Evolutionary conservation across 2,113 vertebrate species (phyloP).

Genomic region (Labrus mixtus): DNA sequence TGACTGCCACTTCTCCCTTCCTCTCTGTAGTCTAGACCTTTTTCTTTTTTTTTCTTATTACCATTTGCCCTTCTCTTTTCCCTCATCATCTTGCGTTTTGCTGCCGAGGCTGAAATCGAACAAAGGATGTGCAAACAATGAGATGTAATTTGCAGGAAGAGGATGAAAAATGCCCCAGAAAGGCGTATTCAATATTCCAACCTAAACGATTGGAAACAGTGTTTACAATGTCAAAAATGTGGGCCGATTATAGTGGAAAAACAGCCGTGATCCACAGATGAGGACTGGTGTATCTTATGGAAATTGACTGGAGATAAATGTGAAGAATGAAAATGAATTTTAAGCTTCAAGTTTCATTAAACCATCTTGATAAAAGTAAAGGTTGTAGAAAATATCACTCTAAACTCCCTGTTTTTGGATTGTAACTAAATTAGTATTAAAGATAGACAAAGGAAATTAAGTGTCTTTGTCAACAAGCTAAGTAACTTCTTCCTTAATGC

Average conservation of each 20-base stretch:
- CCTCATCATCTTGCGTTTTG: conserved; percentile 1
- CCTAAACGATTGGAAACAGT: background rate
- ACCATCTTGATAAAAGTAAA: too few relatives aligned
- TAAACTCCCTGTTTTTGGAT: too few relatives aligned
- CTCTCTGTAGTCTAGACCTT: background rate
- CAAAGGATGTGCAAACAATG: background rate
- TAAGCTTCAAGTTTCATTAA: too few relatives aligned
- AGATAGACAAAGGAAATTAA: background rate
- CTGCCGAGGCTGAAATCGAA: background rate
- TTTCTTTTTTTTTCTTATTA: background rate
- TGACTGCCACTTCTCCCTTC: background rate
- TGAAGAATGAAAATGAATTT: too few relatives aligned
- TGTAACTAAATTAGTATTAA: too few relatives aligned
- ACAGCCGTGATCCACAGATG: background rate
- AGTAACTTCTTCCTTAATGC: background rate
- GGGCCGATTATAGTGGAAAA: background rate
- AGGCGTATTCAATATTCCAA: background rate
- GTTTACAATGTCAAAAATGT: background rate
- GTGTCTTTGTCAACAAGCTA: background rate
- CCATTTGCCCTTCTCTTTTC: background rate
- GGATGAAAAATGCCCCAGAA: background rate
- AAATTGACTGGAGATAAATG: too few relatives aligned
- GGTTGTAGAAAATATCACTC: too few relatives aligned
- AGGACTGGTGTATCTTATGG: too few relatives aligned
- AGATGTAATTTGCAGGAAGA: conserved; percentile 6